These are phyloP conservation scores for Chrysina gloriosa DNA, from an alignment of 2,888 invertebrate genomes.

Conservation along the genomic window DNA sequence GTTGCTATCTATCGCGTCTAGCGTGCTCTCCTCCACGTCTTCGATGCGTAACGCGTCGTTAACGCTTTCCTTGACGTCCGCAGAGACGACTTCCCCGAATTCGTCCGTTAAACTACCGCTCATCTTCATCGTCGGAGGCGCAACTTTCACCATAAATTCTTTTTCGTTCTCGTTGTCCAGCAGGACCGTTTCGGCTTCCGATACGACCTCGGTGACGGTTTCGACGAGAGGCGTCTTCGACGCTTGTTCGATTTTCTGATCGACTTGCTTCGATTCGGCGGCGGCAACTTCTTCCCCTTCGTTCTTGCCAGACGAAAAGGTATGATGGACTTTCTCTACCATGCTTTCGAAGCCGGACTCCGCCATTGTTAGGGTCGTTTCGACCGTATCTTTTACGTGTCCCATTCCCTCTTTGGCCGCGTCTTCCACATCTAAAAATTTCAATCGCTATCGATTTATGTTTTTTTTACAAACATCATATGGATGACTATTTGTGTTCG, in stretches of 20 bases:
- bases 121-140: slow-evolving; percentile 42
- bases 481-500: no score
- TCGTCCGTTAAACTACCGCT: slow-evolving; percentile 42
- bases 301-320: slow-evolving; percentile 54
- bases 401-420: slow-evolving; percentile 57
- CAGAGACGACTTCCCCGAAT: slow-evolving; percentile 44
- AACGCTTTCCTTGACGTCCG: slow-evolving; percentile 50
- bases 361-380: slow-evolving; percentile 57
- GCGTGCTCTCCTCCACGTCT: slow-evolving; percentile 52
- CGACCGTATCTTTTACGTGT: slow-evolving; percentile 59
- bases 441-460: no score
- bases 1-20: slow-evolving; percentile 54
- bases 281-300: slow-evolving; percentile 51
- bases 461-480: no score
- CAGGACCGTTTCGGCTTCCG: slow-evolving; percentile 60
- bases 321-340: slow-evolving; percentile 59
- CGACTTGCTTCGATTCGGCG: slow-evolving; percentile 53
- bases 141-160: slow-evolving; percentile 26
- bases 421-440: slow-evolving; percentile 58
- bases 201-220: slow-evolving; percentile 43
- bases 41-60: slow-evolving; percentile 53
- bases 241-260: slow-evolving; percentile 45
- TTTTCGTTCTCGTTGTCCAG: slow-evolving; percentile 54
- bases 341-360: slow-evolving; percentile 59
- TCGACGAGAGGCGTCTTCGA: no score